Conservation (phyloP, 2,888 invertebrate species). For the Netelia melanura region DNA sequence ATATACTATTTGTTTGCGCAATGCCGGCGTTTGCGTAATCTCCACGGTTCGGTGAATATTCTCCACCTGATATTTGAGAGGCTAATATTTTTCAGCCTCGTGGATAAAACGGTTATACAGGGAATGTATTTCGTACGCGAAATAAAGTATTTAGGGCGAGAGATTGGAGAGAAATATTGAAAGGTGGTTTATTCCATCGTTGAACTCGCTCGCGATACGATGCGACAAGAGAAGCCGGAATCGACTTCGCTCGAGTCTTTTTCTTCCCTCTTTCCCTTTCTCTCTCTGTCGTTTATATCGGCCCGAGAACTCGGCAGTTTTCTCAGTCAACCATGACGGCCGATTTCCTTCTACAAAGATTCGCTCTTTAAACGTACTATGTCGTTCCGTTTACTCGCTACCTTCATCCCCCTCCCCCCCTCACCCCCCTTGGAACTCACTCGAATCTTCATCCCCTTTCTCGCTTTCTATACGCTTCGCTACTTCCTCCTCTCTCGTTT, state of each 20-base stretch:
- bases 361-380: constrained; percentile 77
- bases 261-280: constrained; percentile 4
- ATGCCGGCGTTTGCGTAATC: constrained; percentile 45
- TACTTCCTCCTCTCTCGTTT: constrained; percentile 18
- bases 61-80: constrained; percentile 19
- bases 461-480: constrained; percentile 24
- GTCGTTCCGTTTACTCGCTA: constrained; percentile 55
- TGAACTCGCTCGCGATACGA: constrained; percentile 35
- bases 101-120: not conserved
- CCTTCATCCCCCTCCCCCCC: constrained; percentile 32
- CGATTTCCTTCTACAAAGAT: constrained; percentile 82
- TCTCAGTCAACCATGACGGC: constrained; percentile 77
- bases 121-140: no score
- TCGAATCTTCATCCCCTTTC: constrained; percentile 51
- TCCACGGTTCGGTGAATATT: constrained; percentile 25
- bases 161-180: constrained; percentile 22
- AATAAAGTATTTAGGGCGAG: no score
- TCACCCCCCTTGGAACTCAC: constrained; percentile 26
- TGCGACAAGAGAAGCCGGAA: constrained; percentile 74
- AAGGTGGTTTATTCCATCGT: constrained; percentile 61
- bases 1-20: constrained; percentile 27
- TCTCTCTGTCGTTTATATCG: constrained; percentile 1
- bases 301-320: constrained; percentile 72
- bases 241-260: constrained; percentile 62
- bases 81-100: not conserved